Evolutionary conservation across 2,888 invertebrate species (phyloP).

Genomic region (Drosophila engyochracea): DNA sequence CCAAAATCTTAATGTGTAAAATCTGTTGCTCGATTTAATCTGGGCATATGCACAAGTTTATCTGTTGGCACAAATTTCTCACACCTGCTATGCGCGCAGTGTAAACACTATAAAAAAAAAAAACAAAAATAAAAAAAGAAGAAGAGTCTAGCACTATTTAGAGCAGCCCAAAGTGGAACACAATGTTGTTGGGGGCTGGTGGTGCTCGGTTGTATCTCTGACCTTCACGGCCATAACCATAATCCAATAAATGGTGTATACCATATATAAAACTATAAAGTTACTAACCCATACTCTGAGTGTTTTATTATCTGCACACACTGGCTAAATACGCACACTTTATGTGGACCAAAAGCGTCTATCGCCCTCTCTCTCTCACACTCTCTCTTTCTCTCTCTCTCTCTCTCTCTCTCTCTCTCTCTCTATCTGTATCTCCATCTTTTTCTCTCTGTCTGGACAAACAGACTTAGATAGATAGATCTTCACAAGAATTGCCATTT

Average conservation of each 20-base stretch:
- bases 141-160: slow-evolving; percentile 19
- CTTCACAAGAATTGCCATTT: slow-evolving; percentile 20
- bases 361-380: slow-evolving; percentile 6
- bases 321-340: slow-evolving; percentile 51
- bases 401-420: no score
- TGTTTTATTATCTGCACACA: slow-evolving; percentile 71
- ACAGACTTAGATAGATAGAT: slow-evolving; percentile 37
- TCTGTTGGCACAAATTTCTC: slow-evolving; percentile 72
- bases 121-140: not conserved
- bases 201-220: slow-evolving; percentile 46
- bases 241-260: slow-evolving; percentile 76
- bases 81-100: slow-evolving; percentile 57
- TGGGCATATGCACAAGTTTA: slow-evolving; percentile 45
- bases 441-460: slow-evolving; percentile 34
- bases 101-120: slow-evolving; percentile 38
- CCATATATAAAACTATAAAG: slow-evolving; percentile 76
- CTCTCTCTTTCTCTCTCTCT: no score
- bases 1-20: slow-evolving; percentile 1
- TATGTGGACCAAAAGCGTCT: slow-evolving; percentile 46
- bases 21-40: slow-evolving; percentile 29
- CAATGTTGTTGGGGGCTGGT: slow-evolving; percentile 11
- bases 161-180: slow-evolving; percentile 51
- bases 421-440: not conserved
- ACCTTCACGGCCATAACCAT: slow-evolving; percentile 78
- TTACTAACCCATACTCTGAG: slow-evolving; percentile 60